These are phyloP conservation scores for Tipula helvola DNA, from an alignment of 2,888 invertebrate genomes.

Conservation along the genomic window DNA sequence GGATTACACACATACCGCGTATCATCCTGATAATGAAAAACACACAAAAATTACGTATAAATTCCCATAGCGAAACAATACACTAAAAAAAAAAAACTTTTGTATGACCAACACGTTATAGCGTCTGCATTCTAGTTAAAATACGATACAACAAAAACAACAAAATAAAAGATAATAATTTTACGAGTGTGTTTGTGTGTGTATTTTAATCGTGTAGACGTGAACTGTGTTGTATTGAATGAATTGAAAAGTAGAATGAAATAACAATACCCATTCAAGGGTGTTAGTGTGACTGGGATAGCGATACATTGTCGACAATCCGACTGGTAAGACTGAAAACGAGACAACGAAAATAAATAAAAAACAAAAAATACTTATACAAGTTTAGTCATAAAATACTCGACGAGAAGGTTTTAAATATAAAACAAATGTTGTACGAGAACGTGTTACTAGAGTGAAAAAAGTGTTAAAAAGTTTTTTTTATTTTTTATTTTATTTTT, in stretches of 20 bases:
- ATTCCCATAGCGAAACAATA: not conserved
- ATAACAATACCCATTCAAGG: not conserved
- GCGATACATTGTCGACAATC: conserved; percentile 1
- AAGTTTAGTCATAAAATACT: conserved; percentile 14
- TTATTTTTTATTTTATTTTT: not conserved
- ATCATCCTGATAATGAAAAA: not conserved
- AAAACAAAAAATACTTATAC: conserved; percentile 6
- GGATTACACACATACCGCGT: not conserved
- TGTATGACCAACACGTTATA: not conserved
- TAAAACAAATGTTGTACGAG: not conserved
- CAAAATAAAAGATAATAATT: not conserved
- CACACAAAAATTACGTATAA: not conserved
- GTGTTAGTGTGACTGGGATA: not conserved
- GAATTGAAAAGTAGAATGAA: not conserved
- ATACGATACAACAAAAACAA: not conserved
- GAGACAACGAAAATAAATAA: conserved; percentile 6
- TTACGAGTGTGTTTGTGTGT: not conserved
- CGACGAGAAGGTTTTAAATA: conserved; percentile 11
- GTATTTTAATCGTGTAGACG: not conserved
- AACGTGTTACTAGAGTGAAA: not conserved
- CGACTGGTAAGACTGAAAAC: not conserved
- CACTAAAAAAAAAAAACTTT: not conserved
- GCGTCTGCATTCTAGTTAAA: not conserved
- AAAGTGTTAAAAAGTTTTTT: not conserved
- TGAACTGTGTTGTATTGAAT: not conserved